A percentile compares a stretch with the other conserved stretches of the same genome.
Conservation (phyloP, 2,888 invertebrate genomes). For the Oscheius sp. region DNA sequence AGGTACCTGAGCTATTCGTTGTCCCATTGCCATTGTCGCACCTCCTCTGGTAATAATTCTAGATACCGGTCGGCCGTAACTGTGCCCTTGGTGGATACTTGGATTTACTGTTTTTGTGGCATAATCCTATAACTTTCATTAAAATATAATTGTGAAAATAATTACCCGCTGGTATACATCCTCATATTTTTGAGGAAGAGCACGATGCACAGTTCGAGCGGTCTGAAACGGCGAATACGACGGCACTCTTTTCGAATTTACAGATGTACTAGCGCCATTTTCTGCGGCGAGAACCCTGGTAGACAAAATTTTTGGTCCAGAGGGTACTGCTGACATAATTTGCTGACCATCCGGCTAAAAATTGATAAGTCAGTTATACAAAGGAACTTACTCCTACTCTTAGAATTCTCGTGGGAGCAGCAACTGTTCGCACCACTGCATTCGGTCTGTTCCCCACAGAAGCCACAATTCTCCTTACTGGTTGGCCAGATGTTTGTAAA, state of each 20-base stretch:
- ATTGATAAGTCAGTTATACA: neutral
- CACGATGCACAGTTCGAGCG: no score
- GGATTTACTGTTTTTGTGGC: neutral
- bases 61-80: slow-evolving; percentile 10
- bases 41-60: slow-evolving; percentile 40
- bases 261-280: no score
- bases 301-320: slow-evolving; percentile 3
- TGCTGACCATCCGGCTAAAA: slow-evolving; percentile 33
- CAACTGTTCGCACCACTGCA: slow-evolving; percentile 10
- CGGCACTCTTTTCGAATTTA: no score
- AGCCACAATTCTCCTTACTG: slow-evolving; percentile 21
- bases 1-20: slow-evolving; percentile 23
- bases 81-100: neutral
- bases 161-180: no score
- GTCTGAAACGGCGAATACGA: no score
- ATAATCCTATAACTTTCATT: no score
- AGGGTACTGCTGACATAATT: slow-evolving; percentile 25
- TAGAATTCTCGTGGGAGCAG: slow-evolving; percentile 19
- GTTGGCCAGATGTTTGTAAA: neutral
- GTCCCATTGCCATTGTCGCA: slow-evolving; percentile 46
- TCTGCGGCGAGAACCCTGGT: no score
- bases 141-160: no score
- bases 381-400: slow-evolving; percentile 16
- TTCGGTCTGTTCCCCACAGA: slow-evolving; percentile 9
- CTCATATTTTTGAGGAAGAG: no score